Evolutionary conservation across 2,797 vertebrate genomes (phyloP).

Genomic region (Eulemur rubriventer): DNA sequence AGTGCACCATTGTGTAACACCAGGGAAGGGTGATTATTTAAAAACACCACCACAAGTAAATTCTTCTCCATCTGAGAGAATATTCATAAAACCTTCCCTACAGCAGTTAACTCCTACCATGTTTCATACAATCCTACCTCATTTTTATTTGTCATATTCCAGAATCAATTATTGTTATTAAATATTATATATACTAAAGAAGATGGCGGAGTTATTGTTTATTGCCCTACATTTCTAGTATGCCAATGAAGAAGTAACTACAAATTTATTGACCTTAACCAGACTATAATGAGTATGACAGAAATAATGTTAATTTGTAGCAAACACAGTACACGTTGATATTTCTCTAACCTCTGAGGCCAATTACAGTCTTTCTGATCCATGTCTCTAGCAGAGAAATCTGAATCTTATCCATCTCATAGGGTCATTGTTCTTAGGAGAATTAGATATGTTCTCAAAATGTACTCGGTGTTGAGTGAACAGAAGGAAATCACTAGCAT

Average conservation of each 20-base stretch:
- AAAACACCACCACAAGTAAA: neutral
- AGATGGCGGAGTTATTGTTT: neutral
- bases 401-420: neutral
- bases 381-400: neutral
- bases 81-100: neutral
- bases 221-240: neutral
- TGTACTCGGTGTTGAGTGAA: neutral
- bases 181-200: neutral
- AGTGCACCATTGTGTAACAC: neutral
- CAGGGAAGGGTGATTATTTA: neutral
- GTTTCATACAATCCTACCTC: neutral
- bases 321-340: neutral
- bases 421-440: slow-evolving; percentile 10
- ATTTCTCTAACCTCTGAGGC: slow-evolving; percentile 21
- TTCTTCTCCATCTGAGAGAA: neutral
- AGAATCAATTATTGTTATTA: slow-evolving; percentile 18
- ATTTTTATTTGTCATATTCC: neutral
- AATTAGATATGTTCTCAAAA: slow-evolving; percentile 26
- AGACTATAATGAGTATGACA: neutral
- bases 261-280: slow-evolving; percentile 52
- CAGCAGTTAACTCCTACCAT: neutral
- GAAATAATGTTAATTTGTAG: slow-evolving; percentile 41
- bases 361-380: neutral
- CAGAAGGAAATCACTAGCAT: neutral
- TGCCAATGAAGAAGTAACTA: slow-evolving; percentile 22